These are phyloP conservation scores for Echeneis naucrates DNA, from an alignment of 2,797 vertebrate species.

Conservation along the genomic window DNA sequence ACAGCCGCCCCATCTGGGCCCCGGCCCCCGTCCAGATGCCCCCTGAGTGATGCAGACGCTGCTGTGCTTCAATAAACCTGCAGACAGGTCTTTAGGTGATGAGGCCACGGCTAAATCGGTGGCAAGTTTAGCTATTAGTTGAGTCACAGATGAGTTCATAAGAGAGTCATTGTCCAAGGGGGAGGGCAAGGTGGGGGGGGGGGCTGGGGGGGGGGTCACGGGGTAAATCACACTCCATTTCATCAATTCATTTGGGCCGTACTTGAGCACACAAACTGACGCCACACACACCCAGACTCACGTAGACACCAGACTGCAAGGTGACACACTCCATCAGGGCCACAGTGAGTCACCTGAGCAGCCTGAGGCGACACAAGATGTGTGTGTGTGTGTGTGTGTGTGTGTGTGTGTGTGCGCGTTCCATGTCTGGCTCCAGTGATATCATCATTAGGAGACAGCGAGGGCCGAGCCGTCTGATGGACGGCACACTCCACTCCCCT, in stretches of 20 bases:
- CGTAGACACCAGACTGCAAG: slow-evolving; percentile 72
- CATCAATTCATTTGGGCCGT: slow-evolving; percentile 42
- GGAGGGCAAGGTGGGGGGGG: no score
- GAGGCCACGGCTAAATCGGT: slow-evolving; percentile 74
- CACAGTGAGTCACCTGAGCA: slow-evolving; percentile 82
- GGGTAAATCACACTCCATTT: slow-evolving; percentile 75
- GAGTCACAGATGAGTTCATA: slow-evolving; percentile 81
- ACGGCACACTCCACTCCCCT: slow-evolving; percentile 79
- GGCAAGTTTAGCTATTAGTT: slow-evolving; percentile 78
- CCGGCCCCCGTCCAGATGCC: slow-evolving; percentile 40
- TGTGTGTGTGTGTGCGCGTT: slow-evolving; percentile 36
- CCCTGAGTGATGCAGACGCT: slow-evolving; percentile 60
- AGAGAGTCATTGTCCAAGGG: slow-evolving; percentile 62
- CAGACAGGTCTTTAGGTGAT: slow-evolving; percentile 49
- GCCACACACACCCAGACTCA: slow-evolving; percentile 71
- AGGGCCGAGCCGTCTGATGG: slow-evolving; percentile 72
- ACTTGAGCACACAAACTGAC: slow-evolving; percentile 53
- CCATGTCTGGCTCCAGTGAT: slow-evolving; percentile 80
- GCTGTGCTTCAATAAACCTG: slow-evolving; percentile 62
- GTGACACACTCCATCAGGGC: slow-evolving; percentile 80
- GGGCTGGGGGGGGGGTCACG: slow-evolving; percentile 66
- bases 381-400: slow-evolving; percentile 41
- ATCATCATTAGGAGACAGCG: slow-evolving; percentile 78
- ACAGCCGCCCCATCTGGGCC: slow-evolving; percentile 11
- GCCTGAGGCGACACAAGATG: slow-evolving; percentile 65